phyloP scores from a whole-genome alignment of 2,113 vertebrate genomes.

The Lepus timidus region DNA sequence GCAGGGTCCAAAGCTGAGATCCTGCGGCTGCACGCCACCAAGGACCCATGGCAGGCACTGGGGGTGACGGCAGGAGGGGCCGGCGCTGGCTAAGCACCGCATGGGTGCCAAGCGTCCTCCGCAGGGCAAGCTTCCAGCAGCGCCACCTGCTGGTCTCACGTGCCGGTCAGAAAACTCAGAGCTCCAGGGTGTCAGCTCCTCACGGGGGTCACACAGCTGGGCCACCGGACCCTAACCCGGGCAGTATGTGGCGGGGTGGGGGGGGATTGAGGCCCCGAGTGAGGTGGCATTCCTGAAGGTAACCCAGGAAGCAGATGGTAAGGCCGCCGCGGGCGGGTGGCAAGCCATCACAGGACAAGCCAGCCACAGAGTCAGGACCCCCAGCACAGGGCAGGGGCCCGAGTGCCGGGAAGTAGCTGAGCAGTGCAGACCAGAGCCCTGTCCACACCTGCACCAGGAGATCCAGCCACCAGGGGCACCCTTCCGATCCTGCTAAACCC shows the following conservation, averaged over 20 bases:
- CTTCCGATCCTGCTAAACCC: background rate
- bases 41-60: background rate
- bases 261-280: no score
- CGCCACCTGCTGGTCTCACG: background rate
- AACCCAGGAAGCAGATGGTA: background rate
- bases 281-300: background rate
- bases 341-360: background rate
- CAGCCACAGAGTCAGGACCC: background rate
- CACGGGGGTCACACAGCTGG: background rate
- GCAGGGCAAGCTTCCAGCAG: background rate
- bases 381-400: rapidly evolving
- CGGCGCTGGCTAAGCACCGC: background rate
- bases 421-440: background rate
- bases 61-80: background rate
- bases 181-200: background rate
- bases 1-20: background rate
- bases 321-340: background rate
- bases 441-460: rapidly evolving
- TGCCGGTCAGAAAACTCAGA: background rate
- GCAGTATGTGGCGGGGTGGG: background rate
- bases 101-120: background rate
- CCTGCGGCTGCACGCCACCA: background rate
- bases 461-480: rapidly evolving
- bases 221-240: rapidly evolving
- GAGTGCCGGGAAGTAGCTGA: rapidly evolving